Percentiles rank a stretch among this genome's conserved stretches.
These are phyloP conservation scores for Cynocephalus volans DNA, from an alignment of 2,113 vertebrate genomes.

Conservation along the genomic window DNA sequence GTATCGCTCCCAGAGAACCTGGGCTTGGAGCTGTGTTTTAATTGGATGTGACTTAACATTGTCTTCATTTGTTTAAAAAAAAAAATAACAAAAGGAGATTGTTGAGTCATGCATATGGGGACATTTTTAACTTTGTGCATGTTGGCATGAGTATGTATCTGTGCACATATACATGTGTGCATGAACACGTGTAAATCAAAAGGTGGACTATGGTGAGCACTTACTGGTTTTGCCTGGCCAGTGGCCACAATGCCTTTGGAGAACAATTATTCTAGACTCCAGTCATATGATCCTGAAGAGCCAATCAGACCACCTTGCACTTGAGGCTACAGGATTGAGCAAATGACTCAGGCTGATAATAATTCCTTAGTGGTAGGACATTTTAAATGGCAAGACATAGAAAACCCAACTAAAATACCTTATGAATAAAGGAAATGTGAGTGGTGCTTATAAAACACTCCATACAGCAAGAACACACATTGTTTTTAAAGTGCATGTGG, in stretches of 20 bases:
- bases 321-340: neutral
- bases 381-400: neutral
- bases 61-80: neutral
- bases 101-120: neutral
- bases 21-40: neutral
- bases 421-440: neutral
- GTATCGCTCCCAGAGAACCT: neutral
- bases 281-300: neutral
- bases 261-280: too few species aligned
- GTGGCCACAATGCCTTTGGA: neutral
- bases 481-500: neutral
- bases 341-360: neutral
- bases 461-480: neutral
- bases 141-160: neutral
- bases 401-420: neutral
- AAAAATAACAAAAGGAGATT: neutral
- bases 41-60: neutral
- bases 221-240: neutral
- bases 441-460: neutral
- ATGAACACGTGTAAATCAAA: neutral
- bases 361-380: neutral
- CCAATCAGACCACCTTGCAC: neutral
- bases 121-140: fast-evolving
- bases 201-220: neutral
- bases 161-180: too few species aligned